These are phyloP conservation scores for Amblyopsis rosae DNA, from an alignment of 2,113 vertebrate genomes.

Conservation along the genomic window DNA sequence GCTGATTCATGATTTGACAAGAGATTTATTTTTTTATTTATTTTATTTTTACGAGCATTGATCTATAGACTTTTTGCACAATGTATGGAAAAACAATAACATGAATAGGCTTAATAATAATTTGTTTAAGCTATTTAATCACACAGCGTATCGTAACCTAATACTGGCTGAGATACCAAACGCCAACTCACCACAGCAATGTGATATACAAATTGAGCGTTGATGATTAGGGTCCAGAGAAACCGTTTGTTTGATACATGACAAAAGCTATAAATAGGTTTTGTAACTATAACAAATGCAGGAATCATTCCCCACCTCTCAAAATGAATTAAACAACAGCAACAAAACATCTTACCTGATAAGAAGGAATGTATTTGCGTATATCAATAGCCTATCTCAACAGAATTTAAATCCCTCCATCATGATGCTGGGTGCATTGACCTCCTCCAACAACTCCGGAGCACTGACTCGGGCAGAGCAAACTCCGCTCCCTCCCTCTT, in stretches of 20 bases:
- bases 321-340: neutral
- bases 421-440: conserved; percentile 69
- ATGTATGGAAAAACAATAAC: too few species aligned
- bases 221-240: too few species aligned
- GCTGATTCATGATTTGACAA: neutral
- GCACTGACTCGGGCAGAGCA: conserved; percentile 70
- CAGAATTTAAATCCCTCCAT: conserved; percentile 90
- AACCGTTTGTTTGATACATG: too few species aligned
- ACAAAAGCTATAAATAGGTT: too few species aligned
- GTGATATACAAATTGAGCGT: too few species aligned
- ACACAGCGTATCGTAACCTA: neutral
- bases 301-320: too few species aligned
- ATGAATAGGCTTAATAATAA: too few species aligned
- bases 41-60: neutral
- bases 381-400: conserved; percentile 81
- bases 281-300: too few species aligned
- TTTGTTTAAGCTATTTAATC: too few species aligned
- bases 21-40: neutral
- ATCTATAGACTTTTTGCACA: neutral
- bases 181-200: too few species aligned
- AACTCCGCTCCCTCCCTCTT: conserved; percentile 57
- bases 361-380: conserved; percentile 80
- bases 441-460: conserved; percentile 80
- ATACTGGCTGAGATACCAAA: too few species aligned
- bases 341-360: conserved; percentile 83